Evolutionary conservation across 2,113 vertebrate genomes (phyloP).

Genomic region (Herpailurus yagouaroundi): DNA sequence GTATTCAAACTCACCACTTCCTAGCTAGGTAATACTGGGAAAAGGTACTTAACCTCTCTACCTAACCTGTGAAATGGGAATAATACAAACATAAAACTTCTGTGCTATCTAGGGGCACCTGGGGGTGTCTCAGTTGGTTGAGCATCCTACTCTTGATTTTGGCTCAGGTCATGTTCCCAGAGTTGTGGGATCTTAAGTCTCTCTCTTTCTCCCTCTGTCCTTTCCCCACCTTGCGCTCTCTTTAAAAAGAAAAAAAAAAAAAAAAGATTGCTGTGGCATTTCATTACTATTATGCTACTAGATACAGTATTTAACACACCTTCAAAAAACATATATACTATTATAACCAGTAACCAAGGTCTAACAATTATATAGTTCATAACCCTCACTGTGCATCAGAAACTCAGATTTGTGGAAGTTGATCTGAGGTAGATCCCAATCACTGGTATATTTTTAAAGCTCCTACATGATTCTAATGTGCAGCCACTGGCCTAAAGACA

Average conservation of each 20-base stretch:
- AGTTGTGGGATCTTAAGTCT: no score
- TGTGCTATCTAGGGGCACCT: not conserved
- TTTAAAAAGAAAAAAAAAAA: no score
- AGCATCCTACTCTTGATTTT: no score
- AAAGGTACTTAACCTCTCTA: slow-evolving; percentile 15
- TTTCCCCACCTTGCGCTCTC: no score
- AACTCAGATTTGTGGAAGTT: not conserved
- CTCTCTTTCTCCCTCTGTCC: no score
- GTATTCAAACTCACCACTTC: not conserved
- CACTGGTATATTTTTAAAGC: not conserved
- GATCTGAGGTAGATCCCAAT: not conserved
- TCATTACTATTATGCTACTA: not conserved
- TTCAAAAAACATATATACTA: not conserved
- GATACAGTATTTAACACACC: not conserved
- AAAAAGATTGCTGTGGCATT: not conserved
- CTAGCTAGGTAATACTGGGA: not conserved
- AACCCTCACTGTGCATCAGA: not conserved
- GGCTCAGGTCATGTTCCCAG: no score
- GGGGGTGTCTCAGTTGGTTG: no score
- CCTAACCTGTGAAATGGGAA: not conserved
- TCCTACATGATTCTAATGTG: not conserved
- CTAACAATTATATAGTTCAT: not conserved
- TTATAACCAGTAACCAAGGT: not conserved
- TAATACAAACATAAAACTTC: not conserved
- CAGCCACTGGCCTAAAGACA: not conserved